Base-by-base conservation (phyloP, 2,888 invertebrate species). In the Tipula confusa region DNA sequence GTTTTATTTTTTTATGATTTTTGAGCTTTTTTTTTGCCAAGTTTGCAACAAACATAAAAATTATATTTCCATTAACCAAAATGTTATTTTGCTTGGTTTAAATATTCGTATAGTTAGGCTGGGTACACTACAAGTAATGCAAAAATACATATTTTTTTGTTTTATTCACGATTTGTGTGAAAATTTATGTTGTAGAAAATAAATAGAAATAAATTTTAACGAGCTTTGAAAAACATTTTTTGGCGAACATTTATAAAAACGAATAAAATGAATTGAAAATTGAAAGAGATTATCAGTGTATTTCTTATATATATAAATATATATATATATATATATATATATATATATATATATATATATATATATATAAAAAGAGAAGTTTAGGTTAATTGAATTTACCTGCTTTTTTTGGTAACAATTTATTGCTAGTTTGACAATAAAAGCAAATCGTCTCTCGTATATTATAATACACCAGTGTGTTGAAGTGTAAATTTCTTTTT, bases 241-340 rank as follows among this genome's bases (percentile, higher is more conserved):
- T 24, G 64, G 64, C 18, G 24, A 64, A 24, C 64, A 24, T 24
- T 18, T 48, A n/a, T 43, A 43, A 43, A 24, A 64, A 24, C 64
- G 64, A 64, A 64, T 64, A 64, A n/a, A 64, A 18, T 64, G 64
- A 64, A 64, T 64, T 64, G 64, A 24, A 64, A 64, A 64, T 64
- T 64, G 64, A 64, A 64, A 64, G 64, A 64, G 64, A 64, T 64
- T 64, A 64, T 64, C 64, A n/a, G n/a, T 64, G 64, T 24, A 64
- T 64, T 64, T 64, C 64, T 64, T 64, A 24, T 11, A 18, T 64
- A 64, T 24, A 64, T 24, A 24, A 43, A 43, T n/a, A 43, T n/a
- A n/a, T n/a, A n/a, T n/a, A n/a, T n/a, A n/a, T n/a, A n/a, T n/a
- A n/a, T n/a, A n/a, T n/a, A n/a, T n/a, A n/a, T n/a, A n/a, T n/a